Evolutionary conservation across 2,113 vertebrate genomes (phyloP).

Genomic region (Guaruba guarouba): DNA sequence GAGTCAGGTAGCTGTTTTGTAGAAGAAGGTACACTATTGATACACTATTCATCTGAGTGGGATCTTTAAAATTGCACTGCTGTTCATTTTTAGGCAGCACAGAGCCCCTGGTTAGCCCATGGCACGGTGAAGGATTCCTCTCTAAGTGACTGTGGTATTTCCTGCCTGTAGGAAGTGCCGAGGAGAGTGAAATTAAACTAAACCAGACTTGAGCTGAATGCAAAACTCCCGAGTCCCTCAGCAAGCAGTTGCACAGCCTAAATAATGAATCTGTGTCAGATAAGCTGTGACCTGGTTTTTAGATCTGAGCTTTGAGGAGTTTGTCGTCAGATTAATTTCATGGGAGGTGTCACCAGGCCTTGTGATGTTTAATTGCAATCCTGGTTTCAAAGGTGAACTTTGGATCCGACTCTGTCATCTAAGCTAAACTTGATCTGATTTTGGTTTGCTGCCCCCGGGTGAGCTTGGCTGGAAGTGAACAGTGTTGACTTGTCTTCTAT

Average conservation of each 20-base stretch:
- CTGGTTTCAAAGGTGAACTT: neutral
- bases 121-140: neutral
- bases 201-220: neutral
- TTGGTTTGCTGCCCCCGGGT: neutral
- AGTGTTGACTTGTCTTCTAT: neutral
- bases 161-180: neutral
- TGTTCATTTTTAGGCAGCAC: neutral
- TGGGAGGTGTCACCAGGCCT: neutral
- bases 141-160: neutral
- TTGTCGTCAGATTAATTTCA: neutral
- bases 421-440: neutral
- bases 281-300: neutral
- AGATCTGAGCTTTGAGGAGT: neutral
- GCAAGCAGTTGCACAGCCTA: neutral
- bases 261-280: neutral
- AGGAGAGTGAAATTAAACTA: neutral
- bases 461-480: constrained; percentile 6
- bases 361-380: neutral
- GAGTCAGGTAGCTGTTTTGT: neutral
- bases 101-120: neutral
- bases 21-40: neutral
- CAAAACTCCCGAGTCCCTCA: neutral
- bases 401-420: neutral
- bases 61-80: neutral
- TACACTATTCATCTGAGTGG: neutral